These are phyloP conservation scores for Ellobium chinense DNA, from an alignment of 2,888 invertebrate species.

Conservation along the genomic window DNA sequence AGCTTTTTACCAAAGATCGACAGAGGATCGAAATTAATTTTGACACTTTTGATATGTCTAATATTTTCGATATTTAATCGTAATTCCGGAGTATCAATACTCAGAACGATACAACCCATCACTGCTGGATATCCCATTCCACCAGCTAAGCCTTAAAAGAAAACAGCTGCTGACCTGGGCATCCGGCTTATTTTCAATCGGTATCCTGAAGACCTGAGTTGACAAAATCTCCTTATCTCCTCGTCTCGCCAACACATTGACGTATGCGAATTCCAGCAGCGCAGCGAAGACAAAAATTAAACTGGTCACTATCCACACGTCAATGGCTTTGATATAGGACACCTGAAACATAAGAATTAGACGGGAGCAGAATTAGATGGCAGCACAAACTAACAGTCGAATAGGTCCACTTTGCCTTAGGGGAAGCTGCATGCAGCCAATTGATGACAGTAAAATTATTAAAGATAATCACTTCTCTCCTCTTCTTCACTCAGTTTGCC, in stretches of 20 bases:
- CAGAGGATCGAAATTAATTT: not conserved
- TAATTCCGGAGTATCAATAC: too few relatives aligned
- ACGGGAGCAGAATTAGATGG: too few relatives aligned
- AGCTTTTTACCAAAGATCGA: not conserved
- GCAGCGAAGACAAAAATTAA: slow-evolving; percentile 55
- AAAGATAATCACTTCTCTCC: too few relatives aligned
- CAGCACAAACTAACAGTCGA: too few relatives aligned
- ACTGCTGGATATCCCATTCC: too few relatives aligned
- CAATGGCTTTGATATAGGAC: slow-evolving; percentile 94
- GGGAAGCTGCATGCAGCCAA: too few relatives aligned
- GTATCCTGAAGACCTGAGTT: slow-evolving; percentile 30
- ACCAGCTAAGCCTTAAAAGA: too few relatives aligned
- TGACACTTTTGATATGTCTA: not conserved
- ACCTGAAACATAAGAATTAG: slow-evolving; percentile 78
- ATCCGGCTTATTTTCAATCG: not conserved
- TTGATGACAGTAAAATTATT: too few relatives aligned
- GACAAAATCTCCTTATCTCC: slow-evolving; percentile 48
- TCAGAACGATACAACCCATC: too few relatives aligned
- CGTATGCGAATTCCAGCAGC: slow-evolving; percentile 56
- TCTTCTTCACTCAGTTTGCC: too few relatives aligned
- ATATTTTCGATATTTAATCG: not conserved
- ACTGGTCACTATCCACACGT: slow-evolving; percentile 76
- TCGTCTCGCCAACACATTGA: slow-evolving; percentile 54
- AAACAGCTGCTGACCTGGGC: not conserved
- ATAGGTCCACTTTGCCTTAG: too few relatives aligned